Evolutionary conservation across 2,888 invertebrate genomes (phyloP), one percentile per base, ranked within the genome.

Genomic region (Hanleya hanleyi): DNA sequence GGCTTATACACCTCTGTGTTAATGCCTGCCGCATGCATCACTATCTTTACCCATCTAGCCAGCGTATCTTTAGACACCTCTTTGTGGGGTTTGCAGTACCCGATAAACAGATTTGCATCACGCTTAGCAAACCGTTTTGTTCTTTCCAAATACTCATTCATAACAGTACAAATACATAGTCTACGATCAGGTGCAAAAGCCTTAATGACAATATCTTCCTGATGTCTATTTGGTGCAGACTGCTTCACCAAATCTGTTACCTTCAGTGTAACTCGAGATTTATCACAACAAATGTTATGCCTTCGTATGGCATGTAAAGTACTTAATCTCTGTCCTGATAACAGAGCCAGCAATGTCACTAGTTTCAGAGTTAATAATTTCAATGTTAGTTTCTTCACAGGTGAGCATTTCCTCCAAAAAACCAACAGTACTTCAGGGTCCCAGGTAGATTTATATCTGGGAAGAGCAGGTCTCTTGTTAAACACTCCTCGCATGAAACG

Each of bases 401-500:
- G 74, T 35, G 51, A 71, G 12, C 62, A 51, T 15, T 36, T 36
- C 37, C 35, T 33, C n/a, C 73, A 66, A 41, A 61, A 76, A 33
- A 67, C 67, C 33, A 78, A 66, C 12, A 77, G 71, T 29, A 35
- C 57, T 7, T 67, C 37, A 15, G 75, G 77, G 75, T 77, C 73
- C 76, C 75, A 78, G 12, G 74, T 77, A 47, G 49, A 64, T 4
- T 57, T 67, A 37, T 75, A 77, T n/a, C 62, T 68, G n/a, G 77
- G 77, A 38, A 50, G 65, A 61, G 74, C 66, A 66, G 72, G n/a
- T n/a, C n/a, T n/a, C n/a, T n/a, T n/a, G n/a, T n/a, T n/a, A n/a
- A n/a, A n/a, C n/a, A n/a, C n/a, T n/a, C n/a, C n/a, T n/a, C n/a
- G n/a, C n/a, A n/a, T n/a, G n/a, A n/a, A n/a, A n/a, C n/a, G n/a